A percentile compares a stretch with the other conserved stretches of the same genome.
phyloP scores from a whole-genome alignment of 2,113 vertebrate genomes.

The Zosterops borbonicus region DNA sequence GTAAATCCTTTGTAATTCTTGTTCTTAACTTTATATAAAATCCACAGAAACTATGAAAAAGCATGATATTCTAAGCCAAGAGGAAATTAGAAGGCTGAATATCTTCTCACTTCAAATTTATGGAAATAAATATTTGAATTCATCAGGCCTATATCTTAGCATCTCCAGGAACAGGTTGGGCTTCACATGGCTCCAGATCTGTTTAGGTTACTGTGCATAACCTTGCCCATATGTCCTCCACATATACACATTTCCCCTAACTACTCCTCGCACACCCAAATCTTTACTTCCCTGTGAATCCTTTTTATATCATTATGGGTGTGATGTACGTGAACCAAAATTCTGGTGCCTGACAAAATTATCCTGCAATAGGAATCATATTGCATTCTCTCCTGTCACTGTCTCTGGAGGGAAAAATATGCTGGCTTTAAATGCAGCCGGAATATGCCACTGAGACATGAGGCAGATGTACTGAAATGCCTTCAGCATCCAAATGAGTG shows the following conservation, averaged over 20 bases:
- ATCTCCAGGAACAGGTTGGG: background rate
- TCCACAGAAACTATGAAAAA: background rate
- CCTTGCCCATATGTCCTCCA: background rate
- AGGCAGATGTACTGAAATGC: slow-evolving; percentile 53
- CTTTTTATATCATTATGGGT: slow-evolving; percentile 12
- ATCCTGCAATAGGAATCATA: background rate
- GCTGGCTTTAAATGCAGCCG: slow-evolving; percentile 6
- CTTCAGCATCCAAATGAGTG: slow-evolving; percentile 41
- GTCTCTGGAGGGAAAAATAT: slow-evolving; percentile 23
- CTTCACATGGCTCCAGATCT: background rate
- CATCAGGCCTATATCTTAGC: background rate
- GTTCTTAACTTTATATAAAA: background rate
- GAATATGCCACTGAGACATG: slow-evolving; percentile 32
- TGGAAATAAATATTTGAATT: background rate
- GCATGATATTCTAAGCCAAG: background rate
- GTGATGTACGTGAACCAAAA: background rate
- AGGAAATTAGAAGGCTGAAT: background rate
- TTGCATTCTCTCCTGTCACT: background rate
- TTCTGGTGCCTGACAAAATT: slow-evolving; percentile 37
- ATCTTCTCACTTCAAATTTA: background rate
- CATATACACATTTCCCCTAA: background rate
- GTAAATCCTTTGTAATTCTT: background rate
- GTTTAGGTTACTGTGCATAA: background rate
- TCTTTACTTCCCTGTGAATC: background rate
- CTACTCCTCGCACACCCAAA: background rate